Base-by-base conservation (phyloP, 2,113 vertebrate species). In the Lipotes vexillifer region DNA sequence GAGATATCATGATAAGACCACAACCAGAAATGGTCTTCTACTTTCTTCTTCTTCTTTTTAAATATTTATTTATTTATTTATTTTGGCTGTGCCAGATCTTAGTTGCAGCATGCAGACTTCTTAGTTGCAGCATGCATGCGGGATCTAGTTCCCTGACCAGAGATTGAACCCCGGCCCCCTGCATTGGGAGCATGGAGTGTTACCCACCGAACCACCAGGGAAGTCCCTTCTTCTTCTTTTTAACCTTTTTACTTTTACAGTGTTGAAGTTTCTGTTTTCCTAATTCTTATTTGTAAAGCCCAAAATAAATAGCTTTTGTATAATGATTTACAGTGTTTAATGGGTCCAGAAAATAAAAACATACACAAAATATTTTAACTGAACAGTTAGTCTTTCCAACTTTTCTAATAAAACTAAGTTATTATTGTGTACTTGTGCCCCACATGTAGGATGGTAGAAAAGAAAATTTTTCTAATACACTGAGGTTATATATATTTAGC, bases 321-420 rank as follows among this genome's bases (percentile, higher is more conserved):
- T 68, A 87, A 88, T 17, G 23, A 93, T 77, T 82, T 94, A 75
- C 7, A 91, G 52, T 90, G 46, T 84, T 96, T 83, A 61, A 52
- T 65, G 18, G 38, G 55, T 74, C n/a, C 2, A 77, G 46, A 94
- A 96, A 88, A 44, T 46, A 17, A 82, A 86, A 93, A 55, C 15
- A 11, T n/a, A 57, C 36, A 80, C 31, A 41, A 69, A 93, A 8
- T 93, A 57, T 90, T 96, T 93, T 93, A 94, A 65, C 68, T 91
- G 31, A 94, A 29, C 31, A 72, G 33, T 90, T 95, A 41, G 11
- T 96, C 69, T 93, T 89, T 52, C 6, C 18, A 86, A 20, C 10
- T 86, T 92, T 97, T 68, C 63, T 74, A 65, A 81, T 88, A 72
- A 87, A 94, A 78, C 25, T 65, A 81, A 82, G 33, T 66, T 82